These are phyloP conservation scores for Psephotus haematonotus DNA, from an alignment of 2,113 vertebrate genomes.

Conservation along the genomic window DNA sequence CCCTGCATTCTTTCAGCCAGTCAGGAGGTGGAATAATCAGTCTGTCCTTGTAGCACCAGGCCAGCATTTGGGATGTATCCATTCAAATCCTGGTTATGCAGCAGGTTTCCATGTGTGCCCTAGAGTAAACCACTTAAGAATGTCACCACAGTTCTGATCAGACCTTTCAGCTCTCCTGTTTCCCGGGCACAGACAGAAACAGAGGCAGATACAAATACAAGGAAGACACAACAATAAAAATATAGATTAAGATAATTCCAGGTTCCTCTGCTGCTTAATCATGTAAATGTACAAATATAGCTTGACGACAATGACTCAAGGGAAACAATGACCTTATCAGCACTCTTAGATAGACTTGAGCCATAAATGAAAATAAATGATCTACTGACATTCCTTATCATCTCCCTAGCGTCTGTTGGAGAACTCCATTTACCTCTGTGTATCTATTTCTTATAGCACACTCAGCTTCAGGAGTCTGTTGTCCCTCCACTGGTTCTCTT, in stretches of 20 bases:
- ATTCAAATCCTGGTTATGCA: background rate
- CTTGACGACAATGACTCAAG: conserved; percentile 74
- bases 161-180: background rate
- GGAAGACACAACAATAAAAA: conserved; percentile 62
- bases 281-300: conserved; percentile 67
- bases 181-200: conserved; percentile 37
- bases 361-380: conserved; percentile 76
- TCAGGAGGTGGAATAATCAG: background rate
- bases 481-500: background rate
- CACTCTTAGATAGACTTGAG: conserved; percentile 58
- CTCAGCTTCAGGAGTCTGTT: background rate
- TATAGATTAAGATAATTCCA: conserved; percentile 76
- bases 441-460: conserved; percentile 11
- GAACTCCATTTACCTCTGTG: background rate
- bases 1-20: background rate
- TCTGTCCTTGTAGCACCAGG: background rate
- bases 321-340: conserved; percentile 76
- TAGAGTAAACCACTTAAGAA: background rate
- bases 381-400: conserved; percentile 52
- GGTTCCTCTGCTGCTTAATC: conserved; percentile 71
- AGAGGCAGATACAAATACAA: conserved; percentile 66
- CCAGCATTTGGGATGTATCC: accelerated
- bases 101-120: background rate
- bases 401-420: conserved; percentile 25
- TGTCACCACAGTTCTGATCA: background rate